phyloP scores from a whole-genome alignment of 2,888 invertebrate genomes.

The Danaus chrysippus region DNA sequence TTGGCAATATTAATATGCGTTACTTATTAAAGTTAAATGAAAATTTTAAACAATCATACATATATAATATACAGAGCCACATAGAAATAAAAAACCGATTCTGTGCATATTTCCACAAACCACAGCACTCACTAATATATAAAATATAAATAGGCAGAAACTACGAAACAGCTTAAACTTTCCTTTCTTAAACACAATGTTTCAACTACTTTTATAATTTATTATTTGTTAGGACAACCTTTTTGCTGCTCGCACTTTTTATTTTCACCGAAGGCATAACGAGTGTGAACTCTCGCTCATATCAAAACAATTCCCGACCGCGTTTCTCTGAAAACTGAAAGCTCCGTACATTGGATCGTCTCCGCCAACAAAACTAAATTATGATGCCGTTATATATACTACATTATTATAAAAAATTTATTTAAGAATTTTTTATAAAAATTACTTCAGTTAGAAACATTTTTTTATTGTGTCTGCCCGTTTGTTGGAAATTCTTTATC shows the following conservation, averaged over 20 bases:
- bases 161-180: no score
- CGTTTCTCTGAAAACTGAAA: constrained; percentile 56
- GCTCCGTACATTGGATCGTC: constrained; percentile 38
- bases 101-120: no score
- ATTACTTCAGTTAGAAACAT: neutral
- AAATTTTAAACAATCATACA: no score
- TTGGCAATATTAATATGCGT: no score
- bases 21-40: no score
- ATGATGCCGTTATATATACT: constrained; percentile 15
- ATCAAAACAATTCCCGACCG: constrained; percentile 45
- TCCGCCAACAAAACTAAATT: constrained; percentile 27
- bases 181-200: no score
- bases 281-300: constrained; percentile 40
- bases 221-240: constrained; percentile 40
- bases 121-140: no score
- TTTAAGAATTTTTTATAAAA: neutral
- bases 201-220: no score
- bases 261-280: constrained; percentile 39
- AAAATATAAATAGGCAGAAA: no score
- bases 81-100: no score
- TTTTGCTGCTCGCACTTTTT: constrained; percentile 41
- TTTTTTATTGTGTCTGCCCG: constrained; percentile 8
- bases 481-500: constrained; percentile 10
- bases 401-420: neutral
- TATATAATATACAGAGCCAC: no score